Percentiles rank a stretch among this genome's conserved stretches.
Conservation (phyloP, 2,113 vertebrate genomes). For the Zootoca vivipara region DNA sequence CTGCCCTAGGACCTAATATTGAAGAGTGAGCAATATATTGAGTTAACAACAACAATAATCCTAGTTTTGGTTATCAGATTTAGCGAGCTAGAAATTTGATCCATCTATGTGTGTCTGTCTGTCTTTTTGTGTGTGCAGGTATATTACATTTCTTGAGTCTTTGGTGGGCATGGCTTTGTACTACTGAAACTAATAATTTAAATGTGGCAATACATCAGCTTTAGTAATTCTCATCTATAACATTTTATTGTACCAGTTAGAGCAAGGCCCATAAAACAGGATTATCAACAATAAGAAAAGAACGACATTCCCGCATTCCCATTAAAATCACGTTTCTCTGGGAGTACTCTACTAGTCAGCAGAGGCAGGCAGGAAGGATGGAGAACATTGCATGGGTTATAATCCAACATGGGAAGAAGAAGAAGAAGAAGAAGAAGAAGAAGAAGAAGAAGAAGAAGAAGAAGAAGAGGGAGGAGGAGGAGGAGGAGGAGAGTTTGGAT, state of each 20-base stretch:
- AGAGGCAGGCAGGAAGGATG: not conserved
- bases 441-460: too few relatives aligned
- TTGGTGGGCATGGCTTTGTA: not conserved
- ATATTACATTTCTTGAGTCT: slow-evolving; percentile 17
- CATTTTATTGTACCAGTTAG: slow-evolving; percentile 28
- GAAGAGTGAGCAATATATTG: too few relatives aligned
- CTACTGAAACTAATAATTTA: not conserved
- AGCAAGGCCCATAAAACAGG: not conserved
- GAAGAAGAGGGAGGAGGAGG: too few relatives aligned
- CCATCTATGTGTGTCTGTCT: not conserved
- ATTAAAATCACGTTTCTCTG: not conserved
- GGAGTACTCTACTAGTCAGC: not conserved
- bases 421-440: too few relatives aligned
- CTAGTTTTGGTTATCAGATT: not conserved
- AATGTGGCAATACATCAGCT: not conserved
- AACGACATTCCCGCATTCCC: not conserved
- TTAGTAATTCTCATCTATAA: slow-evolving; percentile 12
- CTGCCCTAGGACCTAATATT: too few relatives aligned
- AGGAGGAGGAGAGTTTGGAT: too few relatives aligned
- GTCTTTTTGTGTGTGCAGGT: not conserved
- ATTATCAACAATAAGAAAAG: slow-evolving; percentile 17
- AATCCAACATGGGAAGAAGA: not conserved
- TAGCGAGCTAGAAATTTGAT: not conserved
- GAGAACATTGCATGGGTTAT: slow-evolving; percentile 5
- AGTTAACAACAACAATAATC: not conserved